Conservation (phyloP, 2,797 vertebrate species). For the Coregonus ussuriensis region DNA sequence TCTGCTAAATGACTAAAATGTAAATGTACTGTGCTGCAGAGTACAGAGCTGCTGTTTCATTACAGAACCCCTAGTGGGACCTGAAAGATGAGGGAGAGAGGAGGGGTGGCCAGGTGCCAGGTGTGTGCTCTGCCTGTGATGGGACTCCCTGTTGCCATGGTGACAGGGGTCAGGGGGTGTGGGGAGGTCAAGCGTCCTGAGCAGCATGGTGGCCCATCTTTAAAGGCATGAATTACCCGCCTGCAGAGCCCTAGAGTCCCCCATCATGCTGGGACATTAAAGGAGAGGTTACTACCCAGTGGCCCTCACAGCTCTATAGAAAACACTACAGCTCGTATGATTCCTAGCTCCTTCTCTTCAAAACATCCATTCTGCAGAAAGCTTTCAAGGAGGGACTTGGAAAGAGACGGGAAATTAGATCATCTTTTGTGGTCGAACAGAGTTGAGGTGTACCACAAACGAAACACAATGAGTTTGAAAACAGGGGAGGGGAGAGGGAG, state of each 20-base stretch:
- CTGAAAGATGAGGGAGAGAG: neutral
- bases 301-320: slow-evolving; percentile 31
- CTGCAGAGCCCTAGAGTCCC: neutral
- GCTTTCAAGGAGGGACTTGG: slow-evolving; percentile 32
- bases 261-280: neutral
- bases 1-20: too few species aligned
- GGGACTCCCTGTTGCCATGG: slow-evolving; percentile 54
- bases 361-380: slow-evolving; percentile 53
- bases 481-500: neutral
- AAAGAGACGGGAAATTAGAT: slow-evolving; percentile 64
- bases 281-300: neutral
- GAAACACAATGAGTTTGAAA: slow-evolving; percentile 42
- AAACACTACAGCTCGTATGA: slow-evolving; percentile 47
- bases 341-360: slow-evolving; percentile 32
- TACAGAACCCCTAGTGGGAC: slow-evolving; percentile 26
- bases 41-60: neutral
- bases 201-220: slow-evolving; percentile 48
- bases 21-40: too few species aligned
- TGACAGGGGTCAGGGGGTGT: slow-evolving; percentile 55
- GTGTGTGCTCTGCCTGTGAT: slow-evolving; percentile 52
- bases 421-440: slow-evolving; percentile 66
- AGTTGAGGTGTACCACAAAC: slow-evolving; percentile 59
- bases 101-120: slow-evolving; percentile 50
- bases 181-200: neutral
- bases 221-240: slow-evolving; percentile 51